Conservation (phyloP, 2,888 invertebrate species). For the Adela reaumurella region DNA sequence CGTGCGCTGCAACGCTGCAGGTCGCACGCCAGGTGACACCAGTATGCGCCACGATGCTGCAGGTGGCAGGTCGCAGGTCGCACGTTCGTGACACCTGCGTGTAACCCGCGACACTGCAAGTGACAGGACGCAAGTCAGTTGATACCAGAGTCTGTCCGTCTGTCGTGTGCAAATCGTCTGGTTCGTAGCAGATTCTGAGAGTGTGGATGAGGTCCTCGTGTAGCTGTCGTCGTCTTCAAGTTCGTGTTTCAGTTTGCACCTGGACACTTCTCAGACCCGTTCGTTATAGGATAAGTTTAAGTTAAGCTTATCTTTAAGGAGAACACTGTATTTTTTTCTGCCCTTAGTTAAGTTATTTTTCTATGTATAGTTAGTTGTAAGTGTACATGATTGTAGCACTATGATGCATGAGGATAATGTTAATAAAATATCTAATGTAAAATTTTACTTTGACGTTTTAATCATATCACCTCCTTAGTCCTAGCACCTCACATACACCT, state of each 20-base stretch:
- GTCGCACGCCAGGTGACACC: slow-evolving; percentile 14
- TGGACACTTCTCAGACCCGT: slow-evolving; percentile 30
- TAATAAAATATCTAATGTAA: slow-evolving; percentile 55
- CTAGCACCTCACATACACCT: no score
- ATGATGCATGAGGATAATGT: slow-evolving; percentile 57
- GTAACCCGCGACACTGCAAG: no score
- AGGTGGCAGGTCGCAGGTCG: no score
- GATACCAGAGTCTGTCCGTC: not conserved
- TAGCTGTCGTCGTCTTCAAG: slow-evolving; percentile 37
- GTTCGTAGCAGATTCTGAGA: slow-evolving; percentile 39
- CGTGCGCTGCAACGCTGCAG: no score
- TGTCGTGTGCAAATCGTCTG: not conserved
- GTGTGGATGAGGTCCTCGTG: no score
- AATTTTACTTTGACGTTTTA: not conserved
- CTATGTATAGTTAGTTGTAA: slow-evolving; percentile 57
- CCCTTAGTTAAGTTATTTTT: slow-evolving; percentile 54
- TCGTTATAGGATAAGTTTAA: slow-evolving; percentile 40
- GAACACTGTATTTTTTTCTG: slow-evolving; percentile 51
- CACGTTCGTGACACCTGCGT: no score
- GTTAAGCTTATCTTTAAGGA: slow-evolving; percentile 48
- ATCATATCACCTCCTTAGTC: not conserved
- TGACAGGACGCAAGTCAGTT: no score
- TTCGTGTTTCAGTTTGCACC: slow-evolving; percentile 44
- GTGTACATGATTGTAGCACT: slow-evolving; percentile 54
- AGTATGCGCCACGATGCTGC: no score